These are phyloP conservation scores for Tenthredo notha DNA, from an alignment of 2,888 invertebrate genomes.

Conservation along the genomic window DNA sequence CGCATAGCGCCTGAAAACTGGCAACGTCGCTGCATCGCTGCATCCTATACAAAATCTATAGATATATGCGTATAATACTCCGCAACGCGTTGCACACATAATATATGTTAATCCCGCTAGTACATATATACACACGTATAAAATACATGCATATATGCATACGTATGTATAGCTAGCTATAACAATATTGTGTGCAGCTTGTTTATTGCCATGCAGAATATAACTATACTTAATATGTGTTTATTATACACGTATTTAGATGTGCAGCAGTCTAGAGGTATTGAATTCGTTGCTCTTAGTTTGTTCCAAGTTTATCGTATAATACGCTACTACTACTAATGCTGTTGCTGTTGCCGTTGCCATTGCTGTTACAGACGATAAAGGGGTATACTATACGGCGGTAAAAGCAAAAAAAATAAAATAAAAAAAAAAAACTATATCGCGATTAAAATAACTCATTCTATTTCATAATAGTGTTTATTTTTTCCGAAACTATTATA, in stretches of 20 bases:
- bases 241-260: neutral
- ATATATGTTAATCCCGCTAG: neutral
- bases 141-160: slow-evolving; percentile 44
- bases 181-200: slow-evolving; percentile 64
- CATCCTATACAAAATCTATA: slow-evolving; percentile 13
- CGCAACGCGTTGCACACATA: slow-evolving; percentile 15
- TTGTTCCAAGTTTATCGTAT: neutral
- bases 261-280: no score
- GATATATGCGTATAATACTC: neutral
- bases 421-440: neutral
- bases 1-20: slow-evolving; percentile 47
- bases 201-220: slow-evolving; percentile 56
- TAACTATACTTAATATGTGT: slow-evolving; percentile 1
- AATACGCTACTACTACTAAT: neutral
- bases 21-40: slow-evolving; percentile 46
- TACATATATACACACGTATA: slow-evolving; percentile 32
- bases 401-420: neutral
- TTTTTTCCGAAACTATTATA: neutral
- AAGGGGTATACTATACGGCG: neutral
- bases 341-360: no score
- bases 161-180: neutral
- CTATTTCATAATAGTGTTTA: slow-evolving; percentile 8
- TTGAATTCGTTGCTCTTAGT: neutral
- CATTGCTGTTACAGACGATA: neutral
- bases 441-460: slow-evolving; percentile 35